Evolutionary conservation across 35 echinoderm and acorn worm genomes (phyloP).

Genomic region (Amphiura filiformis): DNA sequence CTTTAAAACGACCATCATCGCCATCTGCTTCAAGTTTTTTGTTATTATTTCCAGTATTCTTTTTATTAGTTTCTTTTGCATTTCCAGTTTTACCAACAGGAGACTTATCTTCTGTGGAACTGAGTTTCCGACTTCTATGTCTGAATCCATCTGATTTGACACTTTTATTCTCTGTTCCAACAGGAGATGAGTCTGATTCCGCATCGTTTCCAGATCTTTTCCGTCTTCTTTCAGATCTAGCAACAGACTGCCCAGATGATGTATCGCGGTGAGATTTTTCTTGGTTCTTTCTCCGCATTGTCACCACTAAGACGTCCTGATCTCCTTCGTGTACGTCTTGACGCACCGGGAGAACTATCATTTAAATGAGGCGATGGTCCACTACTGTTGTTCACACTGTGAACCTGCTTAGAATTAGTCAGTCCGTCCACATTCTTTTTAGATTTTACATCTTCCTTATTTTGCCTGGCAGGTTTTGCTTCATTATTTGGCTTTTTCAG

Average conservation of each 20-base stretch:
- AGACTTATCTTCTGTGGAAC: neutral
- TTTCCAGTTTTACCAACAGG: neutral
- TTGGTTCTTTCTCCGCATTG: neutral
- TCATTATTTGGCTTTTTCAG: conserved; percentile 2
- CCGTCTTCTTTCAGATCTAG: conserved; percentile 15
- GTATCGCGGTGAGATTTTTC: neutral
- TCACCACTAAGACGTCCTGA: conserved; percentile 7
- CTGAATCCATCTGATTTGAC: neutral
- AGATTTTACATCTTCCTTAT: neutral
- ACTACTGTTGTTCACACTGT: neutral
- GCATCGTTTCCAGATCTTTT: conserved; percentile 15
- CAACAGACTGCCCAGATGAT: neutral
- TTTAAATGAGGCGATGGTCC: neutral
- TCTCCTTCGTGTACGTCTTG: conserved; percentile 4
- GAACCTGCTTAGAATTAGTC: neutral
- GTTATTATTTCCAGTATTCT: neutral
- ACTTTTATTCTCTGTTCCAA: neutral
- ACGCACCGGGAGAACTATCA: neutral
- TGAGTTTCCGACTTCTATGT: neutral
- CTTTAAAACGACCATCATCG: neutral
- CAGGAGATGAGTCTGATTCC: neutral
- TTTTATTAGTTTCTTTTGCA: neutral
- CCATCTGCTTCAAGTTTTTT: neutral
- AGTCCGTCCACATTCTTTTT: neutral
- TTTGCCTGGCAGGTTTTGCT: neutral